Base-by-base conservation (phyloP, 2,113 vertebrate species). In the Atrichornis clamosus region DNA sequence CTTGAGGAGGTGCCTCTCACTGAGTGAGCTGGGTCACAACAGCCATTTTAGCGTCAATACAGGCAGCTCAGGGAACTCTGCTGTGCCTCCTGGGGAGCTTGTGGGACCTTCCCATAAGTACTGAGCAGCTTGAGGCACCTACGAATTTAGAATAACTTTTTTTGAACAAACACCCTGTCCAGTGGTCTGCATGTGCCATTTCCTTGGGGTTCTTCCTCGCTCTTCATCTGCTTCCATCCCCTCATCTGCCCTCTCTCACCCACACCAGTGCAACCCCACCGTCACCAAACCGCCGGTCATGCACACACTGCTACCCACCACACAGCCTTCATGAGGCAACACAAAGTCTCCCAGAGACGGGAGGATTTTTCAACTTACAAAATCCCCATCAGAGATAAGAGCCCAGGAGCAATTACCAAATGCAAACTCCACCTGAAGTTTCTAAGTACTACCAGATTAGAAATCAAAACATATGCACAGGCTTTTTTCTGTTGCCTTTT, bases 281-380 rank as follows among this genome's bases (percentile, higher is more conserved):
- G 5, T 28, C 27, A 46, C n/a, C 37, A 77, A 73, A 47, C 13
- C 0, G 0, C 41, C 35, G 53, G 27, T 33, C 2, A 1, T 46
- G 28, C 27, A 50, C 33, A 27, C 4, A 0, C 44, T 52, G n/a
- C 37, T 5, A 41, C 13, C 32, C 39, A 42, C 53, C 22, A 2
- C 62, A 68, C 18, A 46, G 20, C 32, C 16, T 77, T 68, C 23
- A 26, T 4, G 32, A n/a, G 39, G 42, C 37, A 82, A 10, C 30
- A 15, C 35, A 52, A 53, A 62, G 23, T 46, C 42, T 77, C 68
- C 56, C 9, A 62, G 80, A 56, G 30, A 65, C 5, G 16, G 65
- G 16, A 63, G 21, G 41, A 35, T 46, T 69, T 85, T 46, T 70
- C 3, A 3, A 15, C 4, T 42, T 55, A 46, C 3, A 52, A 73